Evolutionary conservation across 1,140 invertebrate genomes (phyloP), one percentile per base, ranked within the genome.

Genomic region (Microvelia longipes): DNA sequence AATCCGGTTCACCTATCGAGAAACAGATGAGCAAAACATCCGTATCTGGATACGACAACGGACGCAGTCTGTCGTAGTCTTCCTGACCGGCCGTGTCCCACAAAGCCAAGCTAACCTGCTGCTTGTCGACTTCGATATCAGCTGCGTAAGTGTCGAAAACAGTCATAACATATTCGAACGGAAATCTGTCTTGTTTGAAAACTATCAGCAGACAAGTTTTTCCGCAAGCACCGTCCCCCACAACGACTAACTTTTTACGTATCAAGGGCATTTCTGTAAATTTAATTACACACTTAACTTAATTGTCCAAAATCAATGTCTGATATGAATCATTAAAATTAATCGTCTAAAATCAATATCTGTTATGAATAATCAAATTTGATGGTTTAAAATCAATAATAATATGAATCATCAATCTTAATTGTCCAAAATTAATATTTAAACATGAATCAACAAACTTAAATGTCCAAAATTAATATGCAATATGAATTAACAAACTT

Each of bases 21-120:
- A 98, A 98, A 83, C 95, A 98, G 79, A 98, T 92, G 73, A 98
- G 87, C 84, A 98, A 98, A 50, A 98, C 94, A 82, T 98, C 95
- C 72, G 96, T 98, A 82, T 94, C 92, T 76, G 92, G 92, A 81
- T 94, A 94, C 69, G 90, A 93, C 68, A 94, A 85, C 27, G 95
- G 95, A 77, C 96, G 83, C 73, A 98, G 83, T 81, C 95, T 87
- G 79, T 97, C 94, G 77, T 96, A 97, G 79, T 96, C 94, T 82
- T 96, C 94, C 82, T 96, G 93, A 27, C 93, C 93, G 30, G 93
- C 93, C 69, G 93, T 96, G 80, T 96, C 93, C 93, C 93, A 96
- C 70, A 87, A 76, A 28, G 83, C 84, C 64, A 88, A 75, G 76
- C 2, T 14, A 11, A 29, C 66, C 66, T 67, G 14, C 11, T 19